Evolutionary conservation across 2,113 vertebrate genomes (phyloP), one percentile per base, ranked within the genome.

Genomic region (Nymphicus hollandicus): DNA sequence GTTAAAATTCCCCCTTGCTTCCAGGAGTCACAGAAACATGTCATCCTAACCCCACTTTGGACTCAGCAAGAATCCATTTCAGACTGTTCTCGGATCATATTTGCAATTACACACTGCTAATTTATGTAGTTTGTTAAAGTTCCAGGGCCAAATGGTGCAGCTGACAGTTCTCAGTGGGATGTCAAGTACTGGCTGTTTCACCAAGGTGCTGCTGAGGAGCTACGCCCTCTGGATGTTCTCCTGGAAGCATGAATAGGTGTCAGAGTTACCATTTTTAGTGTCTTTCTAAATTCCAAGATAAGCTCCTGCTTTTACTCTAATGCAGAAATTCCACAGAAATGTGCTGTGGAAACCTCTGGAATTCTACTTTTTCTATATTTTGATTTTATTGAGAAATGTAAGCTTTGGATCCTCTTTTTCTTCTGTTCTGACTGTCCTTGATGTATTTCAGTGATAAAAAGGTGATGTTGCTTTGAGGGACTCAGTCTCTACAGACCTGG

Each of bases 81-180:
- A 95, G 56, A 44, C 52, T 71, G 65, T 92, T 56, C 85, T 95
- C 3, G 1, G 86, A 88, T 88, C 29, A 27, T 79, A 37, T 91
- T 88, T 90, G 46, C 84, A 92, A 89, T 93, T 86, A 88, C 72
- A 84, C 49, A 20, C 79, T 86, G 47, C 10, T 95, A 90, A 96
- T 96, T 90, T 88, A 83, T 86, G 65, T 35, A 24, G 11, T 41
- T 90, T 50, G 14, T 71, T 76, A n/a, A 92, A 93, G 73, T 86
- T 17, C 49, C 53, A 49, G 69, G 53, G 82, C 71, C 79, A 96
- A 95, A 91, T 31, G 22, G 53, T 76, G 73, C 92, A 96, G 93
- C 56, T 95, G 80, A 89, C 24, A 74, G 44, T 93, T 81, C 88
- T 96, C 88, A 81, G 78, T 19, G n/a, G 37, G 66, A 50, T 58